These are phyloP conservation scores for Neodon shergylaensis DNA, from an alignment of 2,113 vertebrate genomes.

Conservation along the genomic window DNA sequence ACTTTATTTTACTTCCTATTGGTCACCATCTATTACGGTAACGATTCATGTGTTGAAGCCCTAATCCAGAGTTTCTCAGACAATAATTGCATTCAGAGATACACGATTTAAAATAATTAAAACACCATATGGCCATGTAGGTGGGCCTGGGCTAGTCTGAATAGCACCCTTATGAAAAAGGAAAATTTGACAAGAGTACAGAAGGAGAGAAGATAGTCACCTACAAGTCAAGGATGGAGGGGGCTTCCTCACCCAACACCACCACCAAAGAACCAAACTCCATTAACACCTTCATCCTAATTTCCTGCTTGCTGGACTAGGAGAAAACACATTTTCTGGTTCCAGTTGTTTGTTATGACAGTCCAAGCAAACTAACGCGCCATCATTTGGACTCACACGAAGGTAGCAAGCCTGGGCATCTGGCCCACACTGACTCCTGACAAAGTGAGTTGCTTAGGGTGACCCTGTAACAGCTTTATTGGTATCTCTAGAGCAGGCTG, in stretches of 20 bases:
- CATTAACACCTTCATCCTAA: not conserved
- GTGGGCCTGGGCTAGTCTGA: not conserved
- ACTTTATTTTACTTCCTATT: constrained; percentile 4
- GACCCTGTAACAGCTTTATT: not conserved
- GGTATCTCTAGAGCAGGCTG: not conserved
- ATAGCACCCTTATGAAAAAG: not conserved
- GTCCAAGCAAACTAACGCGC: fast-evolving
- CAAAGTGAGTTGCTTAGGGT: not conserved
- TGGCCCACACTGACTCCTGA: not conserved
- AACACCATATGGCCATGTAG: not conserved
- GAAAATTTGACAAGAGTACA: not conserved
- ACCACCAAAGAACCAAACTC: not conserved
- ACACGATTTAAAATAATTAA: not conserved
- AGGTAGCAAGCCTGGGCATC: not conserved
- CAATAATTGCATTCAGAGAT: not conserved
- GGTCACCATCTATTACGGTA: not conserved
- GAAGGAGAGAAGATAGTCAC: not conserved
- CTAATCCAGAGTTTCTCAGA: not conserved
- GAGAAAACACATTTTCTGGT: not conserved
- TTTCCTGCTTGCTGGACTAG: not conserved
- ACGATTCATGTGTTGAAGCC: not conserved
- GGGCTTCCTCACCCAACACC: not conserved
- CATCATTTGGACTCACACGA: not conserved
- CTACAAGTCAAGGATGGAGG: not conserved
- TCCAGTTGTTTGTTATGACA: fast-evolving